Evolutionary conservation across 2,113 vertebrate species (phyloP).

Genomic region (Misgurnus anguillicaudatus): DNA sequence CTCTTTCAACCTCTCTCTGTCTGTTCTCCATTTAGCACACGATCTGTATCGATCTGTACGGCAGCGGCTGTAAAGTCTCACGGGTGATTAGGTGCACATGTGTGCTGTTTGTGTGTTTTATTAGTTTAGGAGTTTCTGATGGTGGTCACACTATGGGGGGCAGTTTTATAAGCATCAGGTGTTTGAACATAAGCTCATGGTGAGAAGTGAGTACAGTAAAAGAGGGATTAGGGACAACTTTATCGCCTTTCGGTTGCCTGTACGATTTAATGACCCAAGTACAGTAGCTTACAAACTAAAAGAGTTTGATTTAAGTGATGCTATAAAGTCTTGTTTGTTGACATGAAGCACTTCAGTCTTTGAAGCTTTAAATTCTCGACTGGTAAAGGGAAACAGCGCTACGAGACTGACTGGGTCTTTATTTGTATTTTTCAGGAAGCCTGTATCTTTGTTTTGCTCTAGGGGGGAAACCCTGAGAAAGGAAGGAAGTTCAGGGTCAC

Average conservation of each 20-base stretch:
- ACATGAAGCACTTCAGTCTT: neutral
- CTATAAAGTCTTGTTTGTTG: neutral
- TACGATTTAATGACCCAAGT: no score
- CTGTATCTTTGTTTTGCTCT: conserved; percentile 27
- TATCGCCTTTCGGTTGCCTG: no score
- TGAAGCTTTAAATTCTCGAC: conserved; percentile 2
- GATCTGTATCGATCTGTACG: conserved; percentile 25
- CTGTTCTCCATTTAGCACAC: conserved; percentile 23
- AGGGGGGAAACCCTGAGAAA: conserved; percentile 27
- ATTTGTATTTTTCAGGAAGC: conserved; percentile 49
- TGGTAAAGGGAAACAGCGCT: conserved; percentile 13
- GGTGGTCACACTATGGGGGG: conserved; percentile 29
- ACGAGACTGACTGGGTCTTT: conserved; percentile 29
- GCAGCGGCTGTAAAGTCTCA: conserved; percentile 32
- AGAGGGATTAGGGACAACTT: neutral
- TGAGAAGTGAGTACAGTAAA: neutral
- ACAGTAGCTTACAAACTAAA: no score
- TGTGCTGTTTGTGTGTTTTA: conserved; percentile 18
- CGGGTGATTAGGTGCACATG: conserved; percentile 33
- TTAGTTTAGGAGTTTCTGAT: neutral
- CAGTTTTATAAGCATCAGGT: conserved; percentile 5
- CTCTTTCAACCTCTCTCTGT: neutral
- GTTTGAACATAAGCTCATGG: neutral
- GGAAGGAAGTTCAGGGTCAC: conserved; percentile 18
- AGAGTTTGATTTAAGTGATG: no score